Evolutionary conservation across 2,113 vertebrate genomes (phyloP).

Genomic region (Chaenocephalus aceratus): DNA sequence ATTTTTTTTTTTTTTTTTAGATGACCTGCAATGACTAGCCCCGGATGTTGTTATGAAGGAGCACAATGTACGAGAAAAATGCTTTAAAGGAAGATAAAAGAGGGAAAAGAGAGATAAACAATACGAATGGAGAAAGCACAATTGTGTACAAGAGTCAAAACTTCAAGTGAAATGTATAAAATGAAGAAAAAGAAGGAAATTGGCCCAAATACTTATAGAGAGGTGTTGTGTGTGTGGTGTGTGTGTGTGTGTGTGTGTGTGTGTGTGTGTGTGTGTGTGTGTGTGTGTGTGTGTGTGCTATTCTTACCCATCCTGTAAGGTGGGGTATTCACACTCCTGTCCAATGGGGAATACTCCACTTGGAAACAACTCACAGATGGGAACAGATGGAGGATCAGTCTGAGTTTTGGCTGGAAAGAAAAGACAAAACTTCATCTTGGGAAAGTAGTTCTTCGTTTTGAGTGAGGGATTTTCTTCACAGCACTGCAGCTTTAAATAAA

Average conservation of each 20-base stretch:
- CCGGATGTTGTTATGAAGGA: neutral
- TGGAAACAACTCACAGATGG: slow-evolving; percentile 94
- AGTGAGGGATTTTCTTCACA: neutral
- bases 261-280: neutral
- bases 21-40: too few species aligned
- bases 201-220: neutral
- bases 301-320: slow-evolving; percentile 90
- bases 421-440: slow-evolving; percentile 31
- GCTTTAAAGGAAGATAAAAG: neutral
- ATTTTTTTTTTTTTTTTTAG: too few species aligned
- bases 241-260: neutral
- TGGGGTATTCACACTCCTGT: slow-evolving; percentile 94
- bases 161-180: neutral
- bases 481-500: neutral
- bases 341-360: slow-evolving; percentile 90
- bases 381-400: slow-evolving; percentile 94
- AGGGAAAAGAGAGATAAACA: neutral
- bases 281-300: neutral
- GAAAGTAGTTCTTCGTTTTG: neutral
- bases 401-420: slow-evolving; percentile 89
- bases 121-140: neutral
- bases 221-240: neutral
- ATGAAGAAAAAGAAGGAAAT: neutral
- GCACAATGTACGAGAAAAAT: neutral
- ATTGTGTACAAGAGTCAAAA: too few species aligned